A percentile compares a stretch with the other conserved stretches of the same genome.
phyloP scores from a whole-genome alignment of 2,797 vertebrate genomes.

The Hafferia zeledoni region DNA sequence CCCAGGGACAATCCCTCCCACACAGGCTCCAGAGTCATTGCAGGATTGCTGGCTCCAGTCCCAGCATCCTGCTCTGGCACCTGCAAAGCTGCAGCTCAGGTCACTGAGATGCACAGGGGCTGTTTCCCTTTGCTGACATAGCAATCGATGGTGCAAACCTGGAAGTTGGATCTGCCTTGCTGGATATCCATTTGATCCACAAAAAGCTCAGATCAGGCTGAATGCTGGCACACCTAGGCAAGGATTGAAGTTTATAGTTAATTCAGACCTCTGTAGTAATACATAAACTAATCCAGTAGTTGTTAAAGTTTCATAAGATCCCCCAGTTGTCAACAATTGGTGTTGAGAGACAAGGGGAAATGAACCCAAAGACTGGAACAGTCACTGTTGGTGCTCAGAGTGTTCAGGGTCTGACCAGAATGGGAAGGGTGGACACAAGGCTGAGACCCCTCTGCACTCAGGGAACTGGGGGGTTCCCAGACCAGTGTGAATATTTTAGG shows the following conservation, averaged over 20 bases:
- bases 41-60: neutral
- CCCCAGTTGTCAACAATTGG: neutral
- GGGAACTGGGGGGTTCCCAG: neutral
- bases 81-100: neutral
- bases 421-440: neutral
- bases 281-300: neutral
- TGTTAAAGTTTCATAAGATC: neutral
- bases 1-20: conserved; percentile 6
- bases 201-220: neutral
- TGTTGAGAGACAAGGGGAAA: neutral
- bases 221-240: neutral
- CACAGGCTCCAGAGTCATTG: neutral
- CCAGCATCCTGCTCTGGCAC: neutral
- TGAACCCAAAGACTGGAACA: neutral
- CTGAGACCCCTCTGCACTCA: neutral
- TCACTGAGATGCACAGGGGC: neutral
- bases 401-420: neutral
- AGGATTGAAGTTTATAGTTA: neutral
- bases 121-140: neutral
- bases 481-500: neutral
- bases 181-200: neutral
- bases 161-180: neutral
- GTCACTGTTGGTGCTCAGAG: neutral
- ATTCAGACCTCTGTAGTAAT: neutral
- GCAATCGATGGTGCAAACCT: neutral